Conservation (phyloP, 2,888 invertebrate genomes). For the Tenodera sinensis region DNA sequence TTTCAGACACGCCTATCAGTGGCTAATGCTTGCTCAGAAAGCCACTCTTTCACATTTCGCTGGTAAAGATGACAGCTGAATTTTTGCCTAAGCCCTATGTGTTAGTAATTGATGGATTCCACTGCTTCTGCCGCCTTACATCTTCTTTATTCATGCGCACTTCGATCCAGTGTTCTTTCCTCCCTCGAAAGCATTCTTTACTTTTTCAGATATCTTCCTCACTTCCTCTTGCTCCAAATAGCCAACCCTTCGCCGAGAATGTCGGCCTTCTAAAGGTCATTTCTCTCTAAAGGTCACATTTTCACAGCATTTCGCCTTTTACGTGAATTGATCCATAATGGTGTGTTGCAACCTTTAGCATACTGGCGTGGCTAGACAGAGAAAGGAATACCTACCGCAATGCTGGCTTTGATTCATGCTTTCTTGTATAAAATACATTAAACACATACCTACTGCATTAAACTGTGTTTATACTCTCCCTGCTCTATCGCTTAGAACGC, state of each 20-base stretch:
- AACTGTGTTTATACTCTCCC: no score
- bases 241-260: neutral
- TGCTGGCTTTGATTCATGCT: neutral
- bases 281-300: slow-evolving; percentile 8
- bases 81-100: neutral
- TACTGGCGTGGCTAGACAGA: neutral
- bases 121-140: neutral
- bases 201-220: neutral
- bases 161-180: neutral
- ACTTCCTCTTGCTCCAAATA: neutral
- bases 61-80: neutral
- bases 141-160: neutral
- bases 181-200: neutral
- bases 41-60: no score
- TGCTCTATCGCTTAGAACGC: no score
- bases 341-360: neutral
- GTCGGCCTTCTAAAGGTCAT: slow-evolving; percentile 5
- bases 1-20: no score
- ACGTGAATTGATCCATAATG: neutral
- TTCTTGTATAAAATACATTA: neutral
- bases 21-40: no score
- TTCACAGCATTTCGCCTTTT: slow-evolving; percentile 1
- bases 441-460: no score
- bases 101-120: neutral
- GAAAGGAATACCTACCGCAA: neutral